Evolutionary conservation across 2,113 vertebrate species (phyloP).

Genomic region (Vulpes lagopus): DNA sequence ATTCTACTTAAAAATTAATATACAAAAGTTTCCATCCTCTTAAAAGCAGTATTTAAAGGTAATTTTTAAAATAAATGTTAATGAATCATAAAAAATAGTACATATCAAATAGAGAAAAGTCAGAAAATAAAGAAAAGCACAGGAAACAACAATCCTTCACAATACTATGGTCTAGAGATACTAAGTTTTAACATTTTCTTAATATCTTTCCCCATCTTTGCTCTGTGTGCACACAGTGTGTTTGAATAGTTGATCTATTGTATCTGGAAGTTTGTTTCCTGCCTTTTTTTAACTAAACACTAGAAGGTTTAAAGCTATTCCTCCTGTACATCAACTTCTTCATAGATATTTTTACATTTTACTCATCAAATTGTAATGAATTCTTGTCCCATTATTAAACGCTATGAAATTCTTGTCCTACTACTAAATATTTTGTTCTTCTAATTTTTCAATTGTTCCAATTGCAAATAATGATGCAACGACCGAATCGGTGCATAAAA

Average conservation of each 20-base stretch:
- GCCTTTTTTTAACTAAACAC: background rate
- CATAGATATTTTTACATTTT: slow-evolving; percentile 25
- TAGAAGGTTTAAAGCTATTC: background rate
- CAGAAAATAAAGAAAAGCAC: background rate
- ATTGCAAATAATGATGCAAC: background rate
- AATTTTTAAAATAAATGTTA: background rate
- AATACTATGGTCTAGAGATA: background rate
- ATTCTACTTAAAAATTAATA: background rate
- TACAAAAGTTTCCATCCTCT: background rate
- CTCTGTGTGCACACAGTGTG: background rate
- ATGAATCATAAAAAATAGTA: background rate
- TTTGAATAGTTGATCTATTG: background rate
- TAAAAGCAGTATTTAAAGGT: background rate
- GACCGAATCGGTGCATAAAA: background rate
- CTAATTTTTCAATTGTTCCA: background rate
- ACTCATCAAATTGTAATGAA: slow-evolving; percentile 16
- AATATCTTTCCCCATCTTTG: background rate
- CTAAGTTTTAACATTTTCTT: background rate
- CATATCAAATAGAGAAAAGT: background rate
- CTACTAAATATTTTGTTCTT: background rate
- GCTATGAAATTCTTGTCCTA: background rate
- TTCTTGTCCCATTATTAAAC: background rate
- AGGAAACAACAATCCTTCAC: background rate
- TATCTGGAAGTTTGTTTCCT: background rate
- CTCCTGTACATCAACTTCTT: background rate